Evolutionary conservation across 92 coral and sea anemone species (phyloP), one percentile per base, ranked within the genome.

Genomic region (Zoanthus sociatus): DNA sequence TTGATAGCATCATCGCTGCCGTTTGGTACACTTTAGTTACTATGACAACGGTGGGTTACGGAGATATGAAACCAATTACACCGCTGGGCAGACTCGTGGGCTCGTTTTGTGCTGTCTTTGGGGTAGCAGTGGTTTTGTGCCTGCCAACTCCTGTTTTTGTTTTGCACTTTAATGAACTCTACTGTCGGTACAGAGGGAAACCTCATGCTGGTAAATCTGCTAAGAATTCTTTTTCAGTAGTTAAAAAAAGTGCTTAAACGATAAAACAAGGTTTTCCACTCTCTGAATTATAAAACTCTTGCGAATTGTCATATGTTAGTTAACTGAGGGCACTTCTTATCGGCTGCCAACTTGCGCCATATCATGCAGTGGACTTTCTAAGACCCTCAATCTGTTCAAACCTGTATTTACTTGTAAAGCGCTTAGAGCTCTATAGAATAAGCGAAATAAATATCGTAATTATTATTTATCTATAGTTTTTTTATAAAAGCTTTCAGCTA

Each of bases 31-130:
- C 97, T 26, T 89, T 93, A 50, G 73, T 97, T 83, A 97, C 99
- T 87, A 95, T 97, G 98, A 95, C 98, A 13, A 97, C 99, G 5
- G 99, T 97, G 1, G 99, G 99, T 15, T 97, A 97, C 61, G 99
- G 99, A 14, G 99, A 97, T 87, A 83, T 92, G 78, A 84, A 76
- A 18, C 98, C 98, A 10, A 81, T 76, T 1, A 97, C 98, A 4
- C 91, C 96, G 33, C 67, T 90, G 67, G 99, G 99, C 17, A 95
- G 88, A 82, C 1, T 92, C n/a, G 88, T 97, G 17, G 99, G 99
- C 16, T 89, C 98, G 5, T 61, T 81, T 18, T 97, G 99, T 67
- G 99, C 99, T 47, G 83, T 95, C 8, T 95, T 87, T 79, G 99
- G 99, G 2, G 94, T 97, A 5, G 92, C 95, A 6, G 93, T 97